A percentile compares a stretch with the other conserved stretches of the same genome.
Conservation (phyloP, 2,113 vertebrate genomes). For the Pandion haliaetus region DNA sequence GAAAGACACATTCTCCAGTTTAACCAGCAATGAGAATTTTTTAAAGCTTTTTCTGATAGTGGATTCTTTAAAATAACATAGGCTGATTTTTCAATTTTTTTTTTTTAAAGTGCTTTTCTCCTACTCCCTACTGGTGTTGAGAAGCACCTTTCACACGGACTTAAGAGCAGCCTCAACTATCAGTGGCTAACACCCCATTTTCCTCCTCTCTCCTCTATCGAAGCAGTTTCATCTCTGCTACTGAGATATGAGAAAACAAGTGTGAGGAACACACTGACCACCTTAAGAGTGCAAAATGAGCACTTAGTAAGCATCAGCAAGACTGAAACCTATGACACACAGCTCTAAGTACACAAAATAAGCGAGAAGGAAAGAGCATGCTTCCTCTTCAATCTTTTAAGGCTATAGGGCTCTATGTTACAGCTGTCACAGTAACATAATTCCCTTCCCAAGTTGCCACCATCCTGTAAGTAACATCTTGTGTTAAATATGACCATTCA, state of each 20-base stretch:
- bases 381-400: neutral
- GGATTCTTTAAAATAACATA: neutral
- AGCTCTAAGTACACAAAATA: neutral
- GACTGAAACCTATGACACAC: neutral
- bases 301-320: neutral
- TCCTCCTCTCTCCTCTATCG: neutral
- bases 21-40: neutral
- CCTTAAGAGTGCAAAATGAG: neutral
- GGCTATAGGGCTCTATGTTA: neutral
- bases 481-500: neutral
- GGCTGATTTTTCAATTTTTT: neutral
- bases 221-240: neutral
- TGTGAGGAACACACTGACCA: neutral
- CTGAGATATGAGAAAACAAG: neutral
- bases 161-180: neutral
- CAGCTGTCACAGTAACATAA: neutral
- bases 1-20: neutral
- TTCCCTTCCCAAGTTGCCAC: neutral
- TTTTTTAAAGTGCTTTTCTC: neutral
- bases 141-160: neutral
- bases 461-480: neutral
- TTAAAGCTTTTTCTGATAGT: neutral
- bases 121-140: neutral
- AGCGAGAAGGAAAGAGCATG: neutral
- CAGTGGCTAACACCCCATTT: neutral